Evolutionary conservation across 2,888 invertebrate genomes (phyloP).

Genomic region (Drosophila borborema): DNA sequence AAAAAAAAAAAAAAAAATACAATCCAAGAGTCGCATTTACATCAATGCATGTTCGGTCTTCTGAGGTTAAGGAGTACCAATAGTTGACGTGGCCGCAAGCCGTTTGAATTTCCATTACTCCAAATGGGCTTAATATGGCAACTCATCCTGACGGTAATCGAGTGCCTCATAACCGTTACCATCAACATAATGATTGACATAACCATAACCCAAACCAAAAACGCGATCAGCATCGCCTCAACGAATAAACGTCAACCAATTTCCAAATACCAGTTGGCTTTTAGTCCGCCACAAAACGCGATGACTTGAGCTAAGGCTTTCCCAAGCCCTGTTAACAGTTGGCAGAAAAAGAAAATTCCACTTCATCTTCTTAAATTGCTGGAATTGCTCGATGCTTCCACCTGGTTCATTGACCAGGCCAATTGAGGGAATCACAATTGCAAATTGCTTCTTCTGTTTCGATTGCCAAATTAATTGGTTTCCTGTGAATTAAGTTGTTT

Average conservation of each 20-base stretch:
- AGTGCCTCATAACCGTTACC: conserved; percentile 67
- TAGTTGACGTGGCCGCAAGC: conserved; percentile 45
- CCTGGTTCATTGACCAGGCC: conserved; percentile 15
- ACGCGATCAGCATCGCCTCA: conserved; percentile 36
- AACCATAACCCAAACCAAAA: conserved; percentile 66
- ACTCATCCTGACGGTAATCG: conserved; percentile 70
- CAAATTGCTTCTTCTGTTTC: conserved; percentile 1
- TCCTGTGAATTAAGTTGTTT: not conserved
- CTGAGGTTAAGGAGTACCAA: conserved; percentile 27
- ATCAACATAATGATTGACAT: conserved; percentile 75
- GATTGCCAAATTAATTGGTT: not conserved
- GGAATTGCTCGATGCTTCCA: conserved; percentile 11
- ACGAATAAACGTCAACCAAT: conserved; percentile 45
- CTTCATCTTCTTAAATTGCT: conserved; percentile 2
- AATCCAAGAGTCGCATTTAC: conserved; percentile 44
- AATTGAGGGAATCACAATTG: not conserved
- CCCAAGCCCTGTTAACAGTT: not conserved
- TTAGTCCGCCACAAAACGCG: conserved; percentile 47
- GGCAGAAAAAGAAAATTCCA: not conserved
- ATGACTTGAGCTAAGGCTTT: conserved; percentile 12
- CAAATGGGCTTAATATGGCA: conserved; percentile 62
- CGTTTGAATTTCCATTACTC: conserved; percentile 64
- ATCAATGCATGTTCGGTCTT: conserved; percentile 16
- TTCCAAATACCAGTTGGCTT: conserved; percentile 35
- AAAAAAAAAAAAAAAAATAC: too few species aligned